phyloP scores from a whole-genome alignment of 2,797 vertebrate genomes.

The Molothrus ater region DNA sequence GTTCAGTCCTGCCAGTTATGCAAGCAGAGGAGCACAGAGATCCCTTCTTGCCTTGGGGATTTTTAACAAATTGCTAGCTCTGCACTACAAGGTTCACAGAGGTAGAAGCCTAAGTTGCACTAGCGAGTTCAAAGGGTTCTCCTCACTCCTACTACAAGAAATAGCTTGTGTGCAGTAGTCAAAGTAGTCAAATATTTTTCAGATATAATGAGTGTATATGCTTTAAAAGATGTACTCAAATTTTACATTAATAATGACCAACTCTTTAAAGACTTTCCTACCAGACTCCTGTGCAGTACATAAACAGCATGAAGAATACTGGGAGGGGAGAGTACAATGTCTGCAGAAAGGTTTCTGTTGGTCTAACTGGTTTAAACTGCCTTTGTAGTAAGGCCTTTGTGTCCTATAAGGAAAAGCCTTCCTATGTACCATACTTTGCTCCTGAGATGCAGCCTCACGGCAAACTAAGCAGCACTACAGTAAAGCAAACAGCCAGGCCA shows the following conservation, averaged over 20 bases:
- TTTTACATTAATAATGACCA: not conserved
- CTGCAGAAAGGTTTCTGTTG: not conserved
- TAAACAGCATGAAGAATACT: not conserved
- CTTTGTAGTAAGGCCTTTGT: not conserved
- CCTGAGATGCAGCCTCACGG: accelerated
- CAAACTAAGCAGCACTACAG: not conserved
- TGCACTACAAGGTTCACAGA: not conserved
- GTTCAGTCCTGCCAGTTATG: not conserved
- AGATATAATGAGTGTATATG: not conserved
- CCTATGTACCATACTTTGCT: not conserved
- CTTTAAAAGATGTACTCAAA: not conserved
- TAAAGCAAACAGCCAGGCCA: not conserved
- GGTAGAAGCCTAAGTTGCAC: not conserved
- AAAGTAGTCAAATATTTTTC: not conserved
- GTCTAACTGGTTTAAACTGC: not conserved
- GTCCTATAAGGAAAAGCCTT: not conserved
- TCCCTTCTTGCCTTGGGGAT: not conserved
- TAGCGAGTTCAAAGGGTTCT: not conserved
- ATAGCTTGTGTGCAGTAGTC: not conserved
- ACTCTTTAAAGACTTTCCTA: not conserved
- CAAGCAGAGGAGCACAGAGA: not conserved
- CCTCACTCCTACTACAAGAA: not conserved
- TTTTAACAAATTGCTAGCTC: not conserved
- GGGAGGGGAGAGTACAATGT: not conserved
- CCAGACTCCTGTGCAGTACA: not conserved